Base-by-base conservation (phyloP, 2,888 invertebrate genomes). In the Pecten maximus region DNA sequence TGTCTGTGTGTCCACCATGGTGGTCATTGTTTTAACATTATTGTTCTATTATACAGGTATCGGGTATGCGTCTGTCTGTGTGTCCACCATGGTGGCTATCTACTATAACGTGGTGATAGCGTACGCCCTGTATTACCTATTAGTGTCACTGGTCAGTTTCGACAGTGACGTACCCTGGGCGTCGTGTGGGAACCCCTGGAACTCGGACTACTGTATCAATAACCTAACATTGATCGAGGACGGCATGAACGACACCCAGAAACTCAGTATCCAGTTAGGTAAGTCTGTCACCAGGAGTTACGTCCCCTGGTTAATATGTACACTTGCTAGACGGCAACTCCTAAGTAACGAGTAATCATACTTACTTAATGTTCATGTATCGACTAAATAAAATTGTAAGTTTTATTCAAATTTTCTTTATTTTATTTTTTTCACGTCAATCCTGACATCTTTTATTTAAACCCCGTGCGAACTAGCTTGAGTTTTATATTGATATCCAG, bases 71-170 rank as follows among this genome's bases (percentile, higher is more conserved):
- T 95, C 95, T 94, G 93, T 94, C 2, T 92, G 92, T 19, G 93
- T 95, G 88, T 95, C 95, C 88, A 93, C 91, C 2, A 92, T 95
- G 92, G 95, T 95, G 2, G 91, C 93, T 48, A 93, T 95, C 89
- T 95, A 95, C 92, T 95, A 95, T 93, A 95, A 95, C 92, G 94
- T 95, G 87, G 94, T 95, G 91, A 95, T 95, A 90, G 93, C 94
- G 89, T 95, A 95, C 90, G 93, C 95, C 87, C 92, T 95, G 90
- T 95, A 95, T 93, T 95, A 95, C 93, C 93, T 95, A 93, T 92
- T 95, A 35, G 95, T 95, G 28, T 94, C 95, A n/a, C 93, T 95
- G 87, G 95, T 95, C 88, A 93, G 94, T 92, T 93, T 95, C 90
- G 95, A 95, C 89, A 93, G 92, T 12, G 92, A 92, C 8, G 93